Evolutionary conservation across 2,113 vertebrate species (phyloP).

Genomic region (Vicugna pacos): DNA sequence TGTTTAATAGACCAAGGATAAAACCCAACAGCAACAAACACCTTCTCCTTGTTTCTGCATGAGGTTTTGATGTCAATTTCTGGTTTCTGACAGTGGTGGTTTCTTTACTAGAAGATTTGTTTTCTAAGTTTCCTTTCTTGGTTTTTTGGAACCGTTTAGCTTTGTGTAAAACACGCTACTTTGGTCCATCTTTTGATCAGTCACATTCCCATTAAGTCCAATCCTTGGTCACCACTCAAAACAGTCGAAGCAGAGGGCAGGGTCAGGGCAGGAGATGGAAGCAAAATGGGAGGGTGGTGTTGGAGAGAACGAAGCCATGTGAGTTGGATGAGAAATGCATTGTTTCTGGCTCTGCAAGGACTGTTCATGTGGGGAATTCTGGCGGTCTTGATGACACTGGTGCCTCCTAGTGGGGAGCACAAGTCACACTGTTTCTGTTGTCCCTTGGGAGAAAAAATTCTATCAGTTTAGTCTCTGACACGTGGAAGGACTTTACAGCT

Average conservation of each 20-base stretch:
- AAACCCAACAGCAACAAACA: slow-evolving; percentile 82
- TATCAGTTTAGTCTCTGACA: neutral
- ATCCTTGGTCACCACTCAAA: slow-evolving; percentile 87
- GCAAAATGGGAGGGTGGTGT: neutral
- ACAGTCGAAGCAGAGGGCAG: slow-evolving; percentile 87
- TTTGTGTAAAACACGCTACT: slow-evolving; percentile 91
- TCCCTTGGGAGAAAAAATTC: neutral
- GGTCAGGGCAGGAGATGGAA: neutral
- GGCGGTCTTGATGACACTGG: neutral
- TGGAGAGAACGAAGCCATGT: neutral
- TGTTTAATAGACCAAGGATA: slow-evolving; percentile 77
- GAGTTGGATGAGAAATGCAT: neutral
- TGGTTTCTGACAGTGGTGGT: slow-evolving; percentile 86
- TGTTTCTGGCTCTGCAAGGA: slow-evolving; percentile 11
- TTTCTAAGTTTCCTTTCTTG: slow-evolving; percentile 91
- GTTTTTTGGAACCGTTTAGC: slow-evolving; percentile 88
- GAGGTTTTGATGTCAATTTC: slow-evolving; percentile 90
- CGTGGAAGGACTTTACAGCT: neutral
- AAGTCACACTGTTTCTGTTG: neutral
- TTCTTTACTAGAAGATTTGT: slow-evolving; percentile 84
- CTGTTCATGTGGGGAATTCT: neutral
- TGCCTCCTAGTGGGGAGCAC: neutral
- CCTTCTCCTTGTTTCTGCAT: slow-evolving; percentile 90
- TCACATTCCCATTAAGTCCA: slow-evolving; percentile 86
- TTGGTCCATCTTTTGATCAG: slow-evolving; percentile 93